Percentiles rank a stretch among this genome's conserved stretches.
Evolutionary conservation across 2,888 invertebrate species (phyloP).

Genomic region (Dorcus hopei): DNA sequence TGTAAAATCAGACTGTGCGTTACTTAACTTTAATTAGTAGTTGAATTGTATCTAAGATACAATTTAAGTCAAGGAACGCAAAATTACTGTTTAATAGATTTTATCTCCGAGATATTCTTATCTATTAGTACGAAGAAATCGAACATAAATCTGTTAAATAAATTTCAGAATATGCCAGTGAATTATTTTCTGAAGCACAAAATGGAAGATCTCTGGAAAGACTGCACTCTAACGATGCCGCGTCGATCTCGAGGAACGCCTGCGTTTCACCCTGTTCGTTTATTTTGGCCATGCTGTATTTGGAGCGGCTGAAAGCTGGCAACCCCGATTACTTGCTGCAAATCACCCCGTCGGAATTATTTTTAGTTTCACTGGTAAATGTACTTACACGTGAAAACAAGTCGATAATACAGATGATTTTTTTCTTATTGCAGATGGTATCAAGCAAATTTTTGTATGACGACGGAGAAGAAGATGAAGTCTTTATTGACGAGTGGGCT

Average conservation of each 20-base stretch:
- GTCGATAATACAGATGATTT: background rate
- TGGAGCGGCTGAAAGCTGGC: conserved; percentile 79
- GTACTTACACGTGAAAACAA: background rate
- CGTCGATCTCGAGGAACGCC: conserved; percentile 72
- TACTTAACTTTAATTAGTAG: no score
- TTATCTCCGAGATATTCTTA: no score
- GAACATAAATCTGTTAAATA: background rate
- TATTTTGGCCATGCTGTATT: conserved; percentile 87
- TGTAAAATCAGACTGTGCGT: no score
- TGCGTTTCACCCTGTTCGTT: conserved; percentile 90
- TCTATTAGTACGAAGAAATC: background rate
- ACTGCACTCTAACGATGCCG: conserved; percentile 72
- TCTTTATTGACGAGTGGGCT: conserved; percentile 92
- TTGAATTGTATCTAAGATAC: no score
- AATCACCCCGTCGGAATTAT: conserved; percentile 87
- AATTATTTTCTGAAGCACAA: conserved; percentile 76
- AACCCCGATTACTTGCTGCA: conserved; percentile 81
- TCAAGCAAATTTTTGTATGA: conserved; percentile 95
- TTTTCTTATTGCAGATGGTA: conserved; percentile 69
- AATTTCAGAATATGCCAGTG: conserved; percentile 75
- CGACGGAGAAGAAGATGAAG: conserved; percentile 88
- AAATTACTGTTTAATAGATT: no score
- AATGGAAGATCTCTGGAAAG: conserved; percentile 74
- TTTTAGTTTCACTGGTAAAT: conserved; percentile 88
- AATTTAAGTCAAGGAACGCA: no score